Conservation (phyloP, 1,140 invertebrate genomes). For the Aphidius gifuensis region DNA sequence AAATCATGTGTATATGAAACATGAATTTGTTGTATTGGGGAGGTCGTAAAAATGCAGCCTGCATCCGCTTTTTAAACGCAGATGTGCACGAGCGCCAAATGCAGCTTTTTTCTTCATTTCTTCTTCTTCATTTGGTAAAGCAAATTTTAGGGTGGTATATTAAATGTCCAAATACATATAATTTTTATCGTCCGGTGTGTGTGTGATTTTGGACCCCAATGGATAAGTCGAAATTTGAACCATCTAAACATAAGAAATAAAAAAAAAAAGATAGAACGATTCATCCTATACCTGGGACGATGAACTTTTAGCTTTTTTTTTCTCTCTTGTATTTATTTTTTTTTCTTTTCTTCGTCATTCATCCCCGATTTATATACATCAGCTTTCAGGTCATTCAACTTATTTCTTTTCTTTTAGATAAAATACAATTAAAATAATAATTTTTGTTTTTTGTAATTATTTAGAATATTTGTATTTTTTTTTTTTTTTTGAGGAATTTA, state of each 20-base stretch:
- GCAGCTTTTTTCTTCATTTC: constrained; percentile 21
- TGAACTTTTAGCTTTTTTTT: constrained; percentile 9
- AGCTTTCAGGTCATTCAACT: too few species aligned
- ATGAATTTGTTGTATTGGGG: constrained; percentile 47
- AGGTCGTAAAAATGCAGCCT: constrained; percentile 51
- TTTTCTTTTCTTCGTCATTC: too few species aligned
- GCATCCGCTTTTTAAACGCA: constrained; percentile 49
- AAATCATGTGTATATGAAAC: constrained; percentile 35
- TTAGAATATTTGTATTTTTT: too few species aligned
- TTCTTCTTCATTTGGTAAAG: constrained; percentile 27
- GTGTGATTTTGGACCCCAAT: background rate
- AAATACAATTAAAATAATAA: too few species aligned
- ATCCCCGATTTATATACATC: too few species aligned
- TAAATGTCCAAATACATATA: too few species aligned
- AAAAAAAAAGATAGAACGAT: background rate
- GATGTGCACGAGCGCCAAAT: constrained; percentile 39
- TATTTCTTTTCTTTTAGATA: too few species aligned
- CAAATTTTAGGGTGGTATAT: constrained; percentile 8
- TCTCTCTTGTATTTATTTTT: too few species aligned
- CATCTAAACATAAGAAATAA: background rate
- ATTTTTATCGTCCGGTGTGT: background rate
- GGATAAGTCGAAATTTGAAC: background rate
- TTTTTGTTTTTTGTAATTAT: too few species aligned
- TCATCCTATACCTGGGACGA: constrained; percentile 19
- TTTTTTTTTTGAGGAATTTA: too few species aligned